phyloP scores from a whole-genome alignment of 92 coral and sea anemone genomes.

The Porites rus region DNA sequence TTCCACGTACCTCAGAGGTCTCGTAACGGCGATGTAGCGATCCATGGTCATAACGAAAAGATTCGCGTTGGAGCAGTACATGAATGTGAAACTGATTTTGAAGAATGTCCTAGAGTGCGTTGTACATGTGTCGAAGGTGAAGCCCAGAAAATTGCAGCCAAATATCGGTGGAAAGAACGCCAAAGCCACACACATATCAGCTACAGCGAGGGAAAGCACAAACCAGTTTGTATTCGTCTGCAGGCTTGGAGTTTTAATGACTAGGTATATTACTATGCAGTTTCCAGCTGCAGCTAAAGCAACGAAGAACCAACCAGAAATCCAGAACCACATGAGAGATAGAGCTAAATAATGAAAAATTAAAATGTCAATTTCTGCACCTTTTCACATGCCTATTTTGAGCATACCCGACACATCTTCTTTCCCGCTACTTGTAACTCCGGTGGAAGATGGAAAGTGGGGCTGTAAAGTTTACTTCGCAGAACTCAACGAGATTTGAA shows the following conservation, averaged over 20 bases:
- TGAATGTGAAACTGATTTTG: background rate
- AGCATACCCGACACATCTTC: no score
- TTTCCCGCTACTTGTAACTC: no score
- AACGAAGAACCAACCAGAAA: background rate
- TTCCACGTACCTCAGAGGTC: conserved; percentile 17
- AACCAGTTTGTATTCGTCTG: background rate
- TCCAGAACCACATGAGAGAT: background rate
- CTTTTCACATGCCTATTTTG: no score
- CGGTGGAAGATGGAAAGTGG: no score
- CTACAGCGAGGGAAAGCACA: background rate
- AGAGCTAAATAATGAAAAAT: background rate
- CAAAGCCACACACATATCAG: background rate
- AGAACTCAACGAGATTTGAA: no score
- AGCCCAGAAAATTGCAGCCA: background rate
- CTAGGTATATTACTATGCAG: background rate
- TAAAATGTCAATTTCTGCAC: background rate
- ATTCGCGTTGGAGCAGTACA: conserved; percentile 5
- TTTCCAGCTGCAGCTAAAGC: background rate
- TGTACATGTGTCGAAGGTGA: background rate
- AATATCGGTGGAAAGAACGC: background rate
- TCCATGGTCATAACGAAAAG: conserved; percentile 43
- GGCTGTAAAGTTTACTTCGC: no score
- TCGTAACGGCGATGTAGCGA: conserved; percentile 47
- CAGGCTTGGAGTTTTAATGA: background rate
- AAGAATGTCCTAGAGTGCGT: background rate